Conservation (phyloP, 2,113 vertebrate species). For the Heterotis niloticus region DNA sequence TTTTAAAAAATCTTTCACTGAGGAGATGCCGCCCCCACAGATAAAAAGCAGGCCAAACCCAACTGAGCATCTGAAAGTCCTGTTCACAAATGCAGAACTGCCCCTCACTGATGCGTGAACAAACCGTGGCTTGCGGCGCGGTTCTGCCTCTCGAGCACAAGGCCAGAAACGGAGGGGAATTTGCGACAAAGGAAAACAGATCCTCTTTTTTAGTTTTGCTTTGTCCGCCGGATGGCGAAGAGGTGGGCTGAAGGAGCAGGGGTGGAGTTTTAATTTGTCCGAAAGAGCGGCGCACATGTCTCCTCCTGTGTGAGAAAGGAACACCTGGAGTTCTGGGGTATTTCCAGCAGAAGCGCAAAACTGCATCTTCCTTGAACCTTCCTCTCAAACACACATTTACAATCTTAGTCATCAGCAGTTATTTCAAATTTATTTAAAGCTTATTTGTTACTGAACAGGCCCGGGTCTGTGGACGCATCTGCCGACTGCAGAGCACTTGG, state of each 20-base stretch:
- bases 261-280: not conserved
- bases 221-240: not conserved
- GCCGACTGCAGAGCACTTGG: not conserved
- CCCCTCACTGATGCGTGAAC: too few species aligned
- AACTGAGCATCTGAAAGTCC: too few species aligned
- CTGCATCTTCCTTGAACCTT: not conserved
- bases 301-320: not conserved
- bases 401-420: too few species aligned
- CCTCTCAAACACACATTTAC: not conserved
- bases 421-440: not conserved
- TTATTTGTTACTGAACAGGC: not conserved
- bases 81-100: too few species aligned
- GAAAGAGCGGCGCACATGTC: not conserved
- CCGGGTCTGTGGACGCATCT: too few species aligned
- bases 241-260: not conserved
- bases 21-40: too few species aligned
- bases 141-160: too few species aligned
- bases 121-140: too few species aligned
- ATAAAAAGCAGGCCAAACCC: too few species aligned
- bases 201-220: conserved; percentile 17
- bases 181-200: not conserved
- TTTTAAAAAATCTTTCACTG: too few species aligned
- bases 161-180: not conserved
- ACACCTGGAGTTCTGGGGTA: conserved; percentile 17
- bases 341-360: not conserved